Percentiles rank a stretch among this genome's conserved stretches.
Evolutionary conservation across 2,888 invertebrate genomes (phyloP).

Genomic region (Abrostola triplasia): DNA sequence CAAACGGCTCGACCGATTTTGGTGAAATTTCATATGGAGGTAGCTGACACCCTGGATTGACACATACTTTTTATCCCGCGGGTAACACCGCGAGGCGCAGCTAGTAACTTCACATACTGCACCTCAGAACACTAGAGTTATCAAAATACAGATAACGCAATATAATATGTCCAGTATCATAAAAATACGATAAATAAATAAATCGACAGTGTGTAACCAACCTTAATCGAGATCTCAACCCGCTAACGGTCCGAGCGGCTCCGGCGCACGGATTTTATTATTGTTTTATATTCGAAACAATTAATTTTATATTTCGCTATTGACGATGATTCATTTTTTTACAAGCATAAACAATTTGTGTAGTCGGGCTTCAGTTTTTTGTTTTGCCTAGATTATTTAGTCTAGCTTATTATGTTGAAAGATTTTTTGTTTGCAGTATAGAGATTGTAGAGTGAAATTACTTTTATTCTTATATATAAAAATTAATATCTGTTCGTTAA

Average conservation of each 20-base stretch:
- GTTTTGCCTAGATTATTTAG: conserved; percentile 10
- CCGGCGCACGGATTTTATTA: conserved; percentile 66
- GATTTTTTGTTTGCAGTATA: conserved; percentile 14
- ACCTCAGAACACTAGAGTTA: not conserved
- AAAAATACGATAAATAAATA: not conserved
- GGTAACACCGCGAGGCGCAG: too few relatives aligned
- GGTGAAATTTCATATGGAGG: too few relatives aligned
- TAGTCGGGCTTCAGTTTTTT: conserved; percentile 23
- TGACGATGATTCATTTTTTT: conserved; percentile 55
- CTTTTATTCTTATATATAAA: conserved; percentile 8
- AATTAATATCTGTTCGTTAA: too few relatives aligned
- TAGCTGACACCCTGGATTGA: too few relatives aligned
- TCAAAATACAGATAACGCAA: not conserved
- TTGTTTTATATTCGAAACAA: conserved; percentile 74
- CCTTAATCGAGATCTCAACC: conserved; percentile 49
- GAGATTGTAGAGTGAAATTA: conserved; percentile 21
- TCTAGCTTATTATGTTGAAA: conserved; percentile 13
- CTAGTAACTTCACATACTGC: too few relatives aligned
- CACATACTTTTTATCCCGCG: too few relatives aligned
- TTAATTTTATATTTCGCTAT: conserved; percentile 68
- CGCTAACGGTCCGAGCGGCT: conserved; percentile 68
- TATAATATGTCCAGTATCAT: conserved; percentile 1
- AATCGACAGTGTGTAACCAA: conserved; percentile 37
- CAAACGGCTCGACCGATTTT: too few relatives aligned
- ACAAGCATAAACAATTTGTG: conserved; percentile 33